Evolutionary conservation across 2,888 invertebrate species (phyloP).

Genomic region (Amphipoea oculea): DNA sequence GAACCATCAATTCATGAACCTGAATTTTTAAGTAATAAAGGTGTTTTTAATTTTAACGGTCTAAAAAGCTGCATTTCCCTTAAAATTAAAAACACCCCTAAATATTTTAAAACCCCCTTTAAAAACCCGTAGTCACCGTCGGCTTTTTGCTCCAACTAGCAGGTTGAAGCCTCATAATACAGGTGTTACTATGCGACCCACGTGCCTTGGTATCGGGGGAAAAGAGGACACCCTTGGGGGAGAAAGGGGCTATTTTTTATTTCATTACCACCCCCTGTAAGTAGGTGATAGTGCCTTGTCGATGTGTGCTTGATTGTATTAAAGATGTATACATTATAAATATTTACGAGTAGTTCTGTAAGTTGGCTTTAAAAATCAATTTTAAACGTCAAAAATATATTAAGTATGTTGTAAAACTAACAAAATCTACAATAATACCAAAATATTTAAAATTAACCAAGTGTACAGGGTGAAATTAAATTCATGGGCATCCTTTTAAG

Average conservation of each 20-base stretch:
- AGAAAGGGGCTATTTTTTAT: conserved; percentile 70
- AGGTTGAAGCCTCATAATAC: conserved; percentile 57
- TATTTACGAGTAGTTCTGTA: too few relatives aligned
- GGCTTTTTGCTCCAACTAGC: conserved; percentile 29
- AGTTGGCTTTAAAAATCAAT: too few relatives aligned
- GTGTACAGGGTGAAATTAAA: too few relatives aligned
- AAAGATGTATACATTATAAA: background rate
- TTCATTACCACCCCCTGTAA: conserved; percentile 72
- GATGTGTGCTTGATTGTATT: conserved; percentile 34
- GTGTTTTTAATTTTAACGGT: background rate
- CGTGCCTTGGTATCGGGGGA: conserved; percentile 67
- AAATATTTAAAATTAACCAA: too few relatives aligned
- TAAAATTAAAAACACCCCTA: background rate
- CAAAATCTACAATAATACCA: too few relatives aligned
- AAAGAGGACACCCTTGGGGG: conserved; percentile 29
- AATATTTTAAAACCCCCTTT: conserved; percentile 17
- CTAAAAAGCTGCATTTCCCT: background rate
- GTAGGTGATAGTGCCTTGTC: conserved; percentile 69
- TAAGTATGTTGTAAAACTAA: too few relatives aligned
- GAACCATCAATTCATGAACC: background rate
- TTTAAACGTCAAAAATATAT: too few relatives aligned
- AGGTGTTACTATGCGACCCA: conserved; percentile 69
- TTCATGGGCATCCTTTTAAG: too few relatives aligned
- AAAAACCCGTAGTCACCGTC: conserved; percentile 14
- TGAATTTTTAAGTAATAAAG: background rate